Base-by-base conservation (phyloP, 2,797 vertebrate genomes). In the Euphonia xanthogaster region DNA sequence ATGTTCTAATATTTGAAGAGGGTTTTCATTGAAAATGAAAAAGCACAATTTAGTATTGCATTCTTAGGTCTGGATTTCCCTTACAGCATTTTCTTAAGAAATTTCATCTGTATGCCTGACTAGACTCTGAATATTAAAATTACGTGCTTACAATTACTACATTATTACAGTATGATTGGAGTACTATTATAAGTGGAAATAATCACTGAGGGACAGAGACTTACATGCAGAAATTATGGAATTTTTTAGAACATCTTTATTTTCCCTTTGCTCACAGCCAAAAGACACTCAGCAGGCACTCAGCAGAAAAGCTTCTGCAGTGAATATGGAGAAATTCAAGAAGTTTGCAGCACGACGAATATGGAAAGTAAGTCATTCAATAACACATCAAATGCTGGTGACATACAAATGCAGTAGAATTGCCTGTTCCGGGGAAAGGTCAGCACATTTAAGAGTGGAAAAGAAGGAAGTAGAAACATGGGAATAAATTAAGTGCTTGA, bases 291-390 rank as follows among this genome's bases (percentile, higher is more conserved):
- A 98, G 57, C 99, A 99, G 95, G 99, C 98, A 15, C 98, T 99
- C 88, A 99, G 99, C 93, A 98, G 99, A 91, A 99, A 99, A 98
- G 99, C 99, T 83, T 99, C 99, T 0, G 99, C 99, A 9, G 99
- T 99, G 88, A 99, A 99, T 97, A 99, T 99, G 99, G 99, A 99
- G 75, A 99, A 99, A 97, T 99, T 99, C 94, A 99, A 99, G 94
- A 99, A 99, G 98, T 99, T 99, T 78, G 99, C 99, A 81, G 99
- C 99, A 86, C 98, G 99, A 77, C 98, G 99, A 83, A 99, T 99
- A 96, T 99, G 99, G 99, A 99, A 99, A 98, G 99, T 99, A 97
- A 97, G 98, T 93, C 11, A 14, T 90, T 79, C 62, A 91, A 8
- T 50, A 75, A 20, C 22, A 61, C 10, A 75, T 67, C 14, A 72